These are phyloP conservation scores for Petroica traversi DNA, from an alignment of 2,113 vertebrate species.

Conservation along the genomic window DNA sequence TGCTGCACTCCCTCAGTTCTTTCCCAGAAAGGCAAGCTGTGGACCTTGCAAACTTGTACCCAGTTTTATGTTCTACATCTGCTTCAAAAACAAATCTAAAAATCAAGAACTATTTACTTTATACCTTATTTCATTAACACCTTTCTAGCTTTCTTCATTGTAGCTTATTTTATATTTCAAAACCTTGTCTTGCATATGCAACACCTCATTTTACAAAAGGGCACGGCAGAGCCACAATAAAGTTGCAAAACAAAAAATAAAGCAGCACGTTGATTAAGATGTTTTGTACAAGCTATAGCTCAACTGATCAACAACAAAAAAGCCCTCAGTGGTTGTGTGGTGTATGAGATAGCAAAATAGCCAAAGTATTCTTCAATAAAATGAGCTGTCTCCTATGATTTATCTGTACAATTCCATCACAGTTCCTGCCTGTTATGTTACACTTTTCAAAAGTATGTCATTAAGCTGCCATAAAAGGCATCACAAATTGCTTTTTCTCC, in stretches of 20 bases:
- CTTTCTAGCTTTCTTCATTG: not conserved
- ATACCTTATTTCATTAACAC: not conserved
- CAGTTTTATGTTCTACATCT: not conserved
- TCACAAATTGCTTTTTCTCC: slow-evolving; percentile 31
- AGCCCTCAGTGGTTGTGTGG: not conserved
- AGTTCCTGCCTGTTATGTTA: slow-evolving; percentile 9
- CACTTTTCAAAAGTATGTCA: slow-evolving; percentile 9
- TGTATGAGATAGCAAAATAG: slow-evolving; percentile 6
- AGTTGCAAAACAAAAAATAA: not conserved
- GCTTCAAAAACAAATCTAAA: not conserved
- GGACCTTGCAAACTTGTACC: not conserved
- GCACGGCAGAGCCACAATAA: not conserved
- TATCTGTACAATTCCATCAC: slow-evolving; percentile 53
- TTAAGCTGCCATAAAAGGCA: slow-evolving; percentile 54
- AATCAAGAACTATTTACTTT: not conserved
- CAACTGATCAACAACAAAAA: not conserved
- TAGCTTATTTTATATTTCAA: not conserved
- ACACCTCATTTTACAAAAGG: not conserved
- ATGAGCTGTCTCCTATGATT: slow-evolving; percentile 39
- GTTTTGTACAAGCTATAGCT: not conserved
- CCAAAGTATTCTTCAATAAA: slow-evolving; percentile 34
- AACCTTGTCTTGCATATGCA: not conserved
- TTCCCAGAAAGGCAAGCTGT: not conserved
- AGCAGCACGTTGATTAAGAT: not conserved
- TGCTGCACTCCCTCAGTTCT: not conserved